phyloP scores from a whole-genome alignment of 2,797 vertebrate species.

The Crenuchus spilurus region DNA sequence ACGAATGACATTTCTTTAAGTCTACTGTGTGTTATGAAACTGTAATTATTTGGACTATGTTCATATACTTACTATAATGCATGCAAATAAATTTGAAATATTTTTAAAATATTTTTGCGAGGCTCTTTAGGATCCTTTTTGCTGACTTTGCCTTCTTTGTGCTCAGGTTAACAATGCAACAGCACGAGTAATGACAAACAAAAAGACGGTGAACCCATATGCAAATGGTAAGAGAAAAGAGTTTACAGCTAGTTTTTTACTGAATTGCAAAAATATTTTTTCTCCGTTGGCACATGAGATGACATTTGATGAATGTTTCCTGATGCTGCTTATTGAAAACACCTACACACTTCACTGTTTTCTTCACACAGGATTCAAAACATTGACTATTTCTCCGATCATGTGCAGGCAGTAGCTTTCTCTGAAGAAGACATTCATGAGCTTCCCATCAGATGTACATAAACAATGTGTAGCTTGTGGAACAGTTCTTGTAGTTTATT shows the following conservation, averaged over 20 bases:
- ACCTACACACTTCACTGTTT: background rate
- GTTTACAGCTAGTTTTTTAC: no score
- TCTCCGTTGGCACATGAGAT: background rate
- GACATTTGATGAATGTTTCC: background rate
- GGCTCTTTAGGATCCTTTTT: background rate
- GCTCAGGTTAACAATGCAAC: conserved; percentile 86
- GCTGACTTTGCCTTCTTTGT: conserved; percentile 53
- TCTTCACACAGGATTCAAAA: background rate
- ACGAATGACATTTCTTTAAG: conserved; percentile 88
- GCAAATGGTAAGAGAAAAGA: conserved; percentile 87
- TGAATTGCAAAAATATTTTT: no score
- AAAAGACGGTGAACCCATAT: conserved; percentile 97
- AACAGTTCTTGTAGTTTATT: no score
- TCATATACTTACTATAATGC: conserved; percentile 81
- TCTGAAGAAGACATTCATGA: no score
- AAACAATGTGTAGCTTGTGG: no score
- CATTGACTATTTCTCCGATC: no score
- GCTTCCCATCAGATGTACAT: no score
- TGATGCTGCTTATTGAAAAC: no score
- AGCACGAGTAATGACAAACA: conserved; percentile 96
- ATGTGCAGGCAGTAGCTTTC: no score
- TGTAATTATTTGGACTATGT: conserved; percentile 78
- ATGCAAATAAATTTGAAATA: conserved; percentile 70
- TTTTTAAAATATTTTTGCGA: conserved; percentile 7
- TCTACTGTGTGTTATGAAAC: conserved; percentile 81